Percentiles rank a stretch among this genome's conserved stretches.
These are phyloP conservation scores for Drosophila mimetica DNA, from an alignment of 2,888 invertebrate genomes.

Conservation along the genomic window DNA sequence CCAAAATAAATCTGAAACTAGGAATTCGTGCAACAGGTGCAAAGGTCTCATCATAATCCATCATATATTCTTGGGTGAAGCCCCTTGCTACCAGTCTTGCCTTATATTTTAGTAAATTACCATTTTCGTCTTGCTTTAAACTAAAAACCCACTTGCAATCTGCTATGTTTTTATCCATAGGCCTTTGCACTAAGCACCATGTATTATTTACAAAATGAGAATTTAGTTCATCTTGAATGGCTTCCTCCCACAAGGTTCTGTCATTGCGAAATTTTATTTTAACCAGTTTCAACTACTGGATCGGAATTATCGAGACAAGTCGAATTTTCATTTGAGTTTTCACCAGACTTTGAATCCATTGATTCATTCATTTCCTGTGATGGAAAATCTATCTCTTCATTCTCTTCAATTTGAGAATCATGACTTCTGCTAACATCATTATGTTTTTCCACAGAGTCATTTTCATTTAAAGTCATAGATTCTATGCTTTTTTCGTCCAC, in stretches of 20 bases:
- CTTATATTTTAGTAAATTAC: no score
- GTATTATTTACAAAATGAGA: neutral
- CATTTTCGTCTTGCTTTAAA: no score
- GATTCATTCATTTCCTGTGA: neutral
- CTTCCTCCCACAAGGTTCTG: neutral
- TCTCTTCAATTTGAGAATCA: neutral
- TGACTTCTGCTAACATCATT: neutral
- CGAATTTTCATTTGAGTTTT: neutral
- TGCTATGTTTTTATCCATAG: neutral
- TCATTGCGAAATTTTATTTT: neutral
- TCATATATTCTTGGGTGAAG: conserved; percentile 2
- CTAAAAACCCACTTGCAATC: neutral
- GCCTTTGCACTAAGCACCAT: neutral
- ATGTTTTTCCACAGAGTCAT: neutral
- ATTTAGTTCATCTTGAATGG: no score
- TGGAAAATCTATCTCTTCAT: neutral
- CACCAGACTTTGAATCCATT: neutral
- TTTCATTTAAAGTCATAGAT: neutral
- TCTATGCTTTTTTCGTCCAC: neutral
- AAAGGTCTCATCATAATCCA: neutral
- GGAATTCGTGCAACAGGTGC: neutral
- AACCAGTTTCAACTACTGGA: neutral
- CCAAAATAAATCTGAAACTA: conserved; percentile 1
- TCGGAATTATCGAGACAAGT: neutral
- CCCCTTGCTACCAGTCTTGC: neutral